Base-by-base conservation (phyloP, 2,888 invertebrate species). In the Trimorus sp. region DNA sequence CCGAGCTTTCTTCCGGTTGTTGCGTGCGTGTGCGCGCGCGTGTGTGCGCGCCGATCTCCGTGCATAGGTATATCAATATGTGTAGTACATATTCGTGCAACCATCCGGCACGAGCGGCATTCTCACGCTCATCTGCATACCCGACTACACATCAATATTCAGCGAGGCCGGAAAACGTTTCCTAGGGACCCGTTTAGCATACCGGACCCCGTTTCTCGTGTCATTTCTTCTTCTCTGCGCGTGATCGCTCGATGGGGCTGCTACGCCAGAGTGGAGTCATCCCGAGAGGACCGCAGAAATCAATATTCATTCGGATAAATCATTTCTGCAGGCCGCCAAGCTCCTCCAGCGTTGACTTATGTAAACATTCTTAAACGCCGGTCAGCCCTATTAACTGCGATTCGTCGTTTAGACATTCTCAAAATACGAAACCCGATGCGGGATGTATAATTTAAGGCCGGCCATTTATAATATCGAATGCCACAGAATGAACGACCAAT, bases 41-140 rank as follows among this genome's bases (percentile, higher is more conserved):
- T 82, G 70, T 68, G 74, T 53, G 14, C 12, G 48, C 14, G 48
- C 14, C 74, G 73, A 73, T 79, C 66, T 56, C 54, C 48, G 68
- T 45, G 69, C 69, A 53, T 70, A 80, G 70, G 69, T 79, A 74
- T 74, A 79, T 74, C 68, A 79, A 79, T 79, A 79, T 69, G 63
- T 79, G 79, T 63, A 74, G 68, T 74, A 69, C 71, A 76, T 71
- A 87, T 86, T 86, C 87, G 87, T 86, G 84, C 85, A 86, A 87
- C 88, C 88, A 89, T 88, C 87, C 88, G 90, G 89, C 88, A 87
- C 89, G 89, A 88, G 88, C 86, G 86, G 88, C 87, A 90, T 90
- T 91, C 90, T 91, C 91, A 91, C 91, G 90, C 90, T 90, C 89
- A 90, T 90, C 89, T 90, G 89, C 90, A 91, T 90, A 90, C 86